A percentile compares a stretch with the other conserved stretches of the same genome.
Evolutionary conservation across 1,140 invertebrate species (phyloP).

Genomic region (Caligus rogercresseyi): DNA sequence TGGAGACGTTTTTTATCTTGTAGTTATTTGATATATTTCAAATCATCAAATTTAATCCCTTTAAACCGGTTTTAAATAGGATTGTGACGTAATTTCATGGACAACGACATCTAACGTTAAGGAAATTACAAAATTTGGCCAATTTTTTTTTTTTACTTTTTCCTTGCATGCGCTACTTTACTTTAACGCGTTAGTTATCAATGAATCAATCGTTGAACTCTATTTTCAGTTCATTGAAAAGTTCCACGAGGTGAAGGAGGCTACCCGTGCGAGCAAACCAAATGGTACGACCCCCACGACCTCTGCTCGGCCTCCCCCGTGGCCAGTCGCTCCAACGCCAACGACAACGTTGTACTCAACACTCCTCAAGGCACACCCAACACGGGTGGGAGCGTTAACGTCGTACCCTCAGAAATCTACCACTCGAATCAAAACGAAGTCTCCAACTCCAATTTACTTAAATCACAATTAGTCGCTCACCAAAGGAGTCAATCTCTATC

Average conservation of each 20-base stretch:
- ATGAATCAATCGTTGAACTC: no score
- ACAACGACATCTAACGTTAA: no score
- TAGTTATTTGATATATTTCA: no score
- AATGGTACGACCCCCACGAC: conserved; percentile 22
- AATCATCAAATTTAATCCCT: no score
- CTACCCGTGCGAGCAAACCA: conserved; percentile 36
- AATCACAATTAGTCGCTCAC: conserved; percentile 28
- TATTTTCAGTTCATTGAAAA: conserved; percentile 96
- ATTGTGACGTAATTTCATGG: no score
- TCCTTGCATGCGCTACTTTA: no score
- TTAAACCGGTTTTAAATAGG: no score
- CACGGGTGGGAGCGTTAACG: neutral
- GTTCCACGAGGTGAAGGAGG: conserved; percentile 94
- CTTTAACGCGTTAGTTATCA: no score
- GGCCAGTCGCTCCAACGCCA: conserved; percentile 26
- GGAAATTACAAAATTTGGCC: no score
- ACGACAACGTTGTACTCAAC: neutral
- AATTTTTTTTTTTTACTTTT: no score
- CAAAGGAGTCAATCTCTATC: conserved; percentile 37
- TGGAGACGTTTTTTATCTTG: no score
- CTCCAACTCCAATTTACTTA: conserved; percentile 26
- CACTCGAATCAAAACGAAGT: conserved; percentile 26
- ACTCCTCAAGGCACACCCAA: neutral
- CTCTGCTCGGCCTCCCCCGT: conserved; percentile 31
- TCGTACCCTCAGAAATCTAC: neutral